Base-by-base conservation (phyloP, 2,888 invertebrate species). In the Eupithecia insigniata region DNA sequence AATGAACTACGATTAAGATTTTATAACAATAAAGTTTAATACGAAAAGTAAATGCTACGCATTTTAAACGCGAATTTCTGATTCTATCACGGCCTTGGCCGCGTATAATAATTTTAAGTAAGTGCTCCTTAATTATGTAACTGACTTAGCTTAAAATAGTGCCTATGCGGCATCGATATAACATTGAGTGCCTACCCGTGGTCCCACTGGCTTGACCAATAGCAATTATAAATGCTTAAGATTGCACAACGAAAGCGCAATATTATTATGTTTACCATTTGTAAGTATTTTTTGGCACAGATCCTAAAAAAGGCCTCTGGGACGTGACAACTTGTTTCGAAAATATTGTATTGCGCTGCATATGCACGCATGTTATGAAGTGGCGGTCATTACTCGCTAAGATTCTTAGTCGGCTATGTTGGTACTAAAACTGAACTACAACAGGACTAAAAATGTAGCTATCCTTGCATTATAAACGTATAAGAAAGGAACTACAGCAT, bases 21-120 rank as follows among this genome's bases (percentile, higher is more conserved):
- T 51, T 51, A 51, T 51, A 51, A 51, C 22, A 51, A 51, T 51
- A 30, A 39, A 36, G 34, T 70, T 68, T 39, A 62, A 55, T 68
- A 43, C 67, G 22, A 73, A 36, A 60, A 66, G 43, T 73, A 73
- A 73, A 73, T 73, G 73, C 70, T 71, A 62, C 73, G 12, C 66
- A 62, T 67, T 64, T n/a, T 61, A 30, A 51, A 65, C 26, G 30
- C 30, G 55, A 60, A 60, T 30, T 60, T 28, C 18, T 16, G 60
- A 60, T 60, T 18, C 30, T 26, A 55, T 55, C 12, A 14, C 14
- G 26, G 43, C 10, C 55, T 4, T 26, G 26, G 26, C 22, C 55
- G 12, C 10, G 10, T 51, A 22, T 55, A 12, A 55, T 55, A 26
- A 26, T 26, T 55, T 43, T 26, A 51, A 22, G 51, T 26, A 55